Percentiles rank a stretch among this genome's conserved stretches.
These are phyloP conservation scores for Crocodylus rhombifer DNA, from an alignment of 2,797 vertebrate species.

Conservation along the genomic window DNA sequence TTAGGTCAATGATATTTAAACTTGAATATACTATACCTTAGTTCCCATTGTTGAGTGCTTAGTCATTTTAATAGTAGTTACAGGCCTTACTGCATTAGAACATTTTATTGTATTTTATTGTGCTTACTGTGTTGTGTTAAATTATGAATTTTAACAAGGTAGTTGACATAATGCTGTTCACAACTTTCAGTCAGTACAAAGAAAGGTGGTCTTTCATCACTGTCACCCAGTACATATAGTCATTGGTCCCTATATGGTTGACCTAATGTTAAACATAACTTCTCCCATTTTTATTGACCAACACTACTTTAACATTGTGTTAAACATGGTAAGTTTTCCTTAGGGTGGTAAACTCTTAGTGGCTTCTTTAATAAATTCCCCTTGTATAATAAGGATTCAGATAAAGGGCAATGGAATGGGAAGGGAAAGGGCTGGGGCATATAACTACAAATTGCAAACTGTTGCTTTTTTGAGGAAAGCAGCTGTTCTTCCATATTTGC, in stretches of 20 bases:
- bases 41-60: constrained; percentile 51
- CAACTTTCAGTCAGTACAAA: constrained; percentile 15
- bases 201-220: constrained; percentile 4
- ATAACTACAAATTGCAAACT: constrained; percentile 27
- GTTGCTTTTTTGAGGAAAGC: not conserved
- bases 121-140: no score
- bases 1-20: not conserved
- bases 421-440: not conserved
- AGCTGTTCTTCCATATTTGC: constrained; percentile 23
- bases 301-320: not conserved
- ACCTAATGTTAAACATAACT: not conserved
- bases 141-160: constrained; percentile 46
- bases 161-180: constrained; percentile 25
- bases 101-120: constrained; percentile 60
- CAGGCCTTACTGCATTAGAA: constrained; percentile 47
- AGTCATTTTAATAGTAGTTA: constrained; percentile 59
- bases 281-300: constrained; percentile 3
- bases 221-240: not conserved
- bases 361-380: not conserved
- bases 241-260: not conserved
- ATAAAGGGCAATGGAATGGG: not conserved
- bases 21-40: not conserved
- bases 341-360: not conserved
- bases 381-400: not conserved
- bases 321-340: constrained; percentile 6